Conservation (phyloP, 2,113 vertebrate genomes). For the Myotis davidii region DNA sequence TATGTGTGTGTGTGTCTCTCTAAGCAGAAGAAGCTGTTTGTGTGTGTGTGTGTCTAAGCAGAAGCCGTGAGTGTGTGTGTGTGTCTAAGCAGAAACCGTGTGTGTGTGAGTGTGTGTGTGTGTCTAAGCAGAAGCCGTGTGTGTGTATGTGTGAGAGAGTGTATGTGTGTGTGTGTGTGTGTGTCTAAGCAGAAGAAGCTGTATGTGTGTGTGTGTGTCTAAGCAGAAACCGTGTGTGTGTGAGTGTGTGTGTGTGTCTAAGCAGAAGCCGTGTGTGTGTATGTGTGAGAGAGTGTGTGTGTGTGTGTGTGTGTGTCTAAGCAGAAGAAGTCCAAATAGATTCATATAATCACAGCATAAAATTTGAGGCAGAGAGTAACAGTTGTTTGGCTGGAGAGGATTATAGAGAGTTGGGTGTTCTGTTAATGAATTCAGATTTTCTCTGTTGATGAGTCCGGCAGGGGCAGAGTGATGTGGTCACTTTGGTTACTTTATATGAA, state of each 20-base stretch:
- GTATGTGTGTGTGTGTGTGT: too few relatives aligned
- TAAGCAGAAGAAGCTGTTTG: too few relatives aligned
- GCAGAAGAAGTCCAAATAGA: not conserved
- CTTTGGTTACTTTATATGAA: not conserved
- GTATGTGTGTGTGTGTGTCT: too few relatives aligned
- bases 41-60: not conserved
- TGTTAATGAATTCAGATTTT: constrained; percentile 1
- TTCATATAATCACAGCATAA: not conserved
- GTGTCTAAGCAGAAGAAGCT: too few relatives aligned
- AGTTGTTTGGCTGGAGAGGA: not conserved
- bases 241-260: too few relatives aligned
- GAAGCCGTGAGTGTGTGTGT: not conserved
- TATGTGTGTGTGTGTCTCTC: not conserved
- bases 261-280: too few relatives aligned
- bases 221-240: too few relatives aligned
- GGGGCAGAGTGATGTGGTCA: not conserved
- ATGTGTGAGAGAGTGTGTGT: too few relatives aligned
- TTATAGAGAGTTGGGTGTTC: not conserved
- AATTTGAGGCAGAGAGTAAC: not conserved
- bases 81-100: not conserved
- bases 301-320: too few relatives aligned
- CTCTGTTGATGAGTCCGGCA: not conserved
- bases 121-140: too few relatives aligned
- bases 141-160: too few relatives aligned
- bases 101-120: too few relatives aligned